Evolutionary conservation across 2,888 invertebrate genomes (phyloP).

Genomic region (Lottia scabra): DNA sequence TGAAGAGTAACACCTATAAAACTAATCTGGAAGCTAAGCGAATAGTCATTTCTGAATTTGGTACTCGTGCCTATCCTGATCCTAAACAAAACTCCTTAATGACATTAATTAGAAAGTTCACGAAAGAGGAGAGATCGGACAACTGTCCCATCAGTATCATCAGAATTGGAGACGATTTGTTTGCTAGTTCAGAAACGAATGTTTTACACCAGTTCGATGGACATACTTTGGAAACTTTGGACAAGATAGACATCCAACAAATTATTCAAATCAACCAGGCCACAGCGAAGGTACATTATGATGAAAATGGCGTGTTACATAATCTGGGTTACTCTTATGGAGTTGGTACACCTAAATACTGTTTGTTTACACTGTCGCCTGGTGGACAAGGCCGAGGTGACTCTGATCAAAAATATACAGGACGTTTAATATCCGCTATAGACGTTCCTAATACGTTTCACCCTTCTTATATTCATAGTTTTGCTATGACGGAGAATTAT

Average conservation of each 20-base stretch:
- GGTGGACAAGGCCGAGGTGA: not conserved
- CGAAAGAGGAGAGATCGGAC: conserved; percentile 73
- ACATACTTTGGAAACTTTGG: conserved; percentile 77
- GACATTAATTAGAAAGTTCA: conserved; percentile 41
- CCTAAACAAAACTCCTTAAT: conserved; percentile 74
- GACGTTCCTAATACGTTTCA: not conserved
- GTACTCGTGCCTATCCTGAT: conserved; percentile 82
- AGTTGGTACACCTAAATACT: conserved; percentile 10
- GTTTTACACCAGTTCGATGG: conserved; percentile 82
- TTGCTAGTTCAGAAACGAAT: conserved; percentile 87
- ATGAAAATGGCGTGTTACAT: not conserved
- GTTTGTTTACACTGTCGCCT: not conserved
- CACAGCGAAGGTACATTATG: conserved; percentile 7
- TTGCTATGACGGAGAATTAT: conserved; percentile 14
- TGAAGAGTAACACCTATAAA: conserved; percentile 78
- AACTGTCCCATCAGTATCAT: conserved; percentile 92
- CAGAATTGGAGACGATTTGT: conserved; percentile 88
- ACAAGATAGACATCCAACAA: not conserved
- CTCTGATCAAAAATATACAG: not conserved
- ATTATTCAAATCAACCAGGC: conserved; percentile 4
- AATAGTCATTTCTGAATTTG: conserved; percentile 88
- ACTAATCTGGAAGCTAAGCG: conserved; percentile 77
- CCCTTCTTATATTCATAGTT: conserved; percentile 13
- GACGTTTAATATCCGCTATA: conserved; percentile 3
- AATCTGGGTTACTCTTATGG: conserved; percentile 11